Conservation (phyloP, 2,113 vertebrate genomes). For the Siphamia tubifer region DNA sequence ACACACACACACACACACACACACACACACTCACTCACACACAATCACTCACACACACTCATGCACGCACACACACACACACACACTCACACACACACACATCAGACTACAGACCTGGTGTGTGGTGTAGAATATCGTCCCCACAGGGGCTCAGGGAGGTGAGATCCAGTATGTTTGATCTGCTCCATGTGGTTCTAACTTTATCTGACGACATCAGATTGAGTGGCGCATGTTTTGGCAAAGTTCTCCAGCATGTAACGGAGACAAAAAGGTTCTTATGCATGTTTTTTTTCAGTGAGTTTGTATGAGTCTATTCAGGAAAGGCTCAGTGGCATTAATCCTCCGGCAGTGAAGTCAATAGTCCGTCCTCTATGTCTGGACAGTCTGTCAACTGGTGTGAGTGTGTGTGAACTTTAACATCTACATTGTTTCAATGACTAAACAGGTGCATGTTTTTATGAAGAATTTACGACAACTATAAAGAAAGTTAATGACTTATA, state of each 20-base stretch:
- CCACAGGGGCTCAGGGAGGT: slow-evolving; percentile 43
- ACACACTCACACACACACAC: slow-evolving; percentile 51
- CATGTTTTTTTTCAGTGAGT: slow-evolving; percentile 31
- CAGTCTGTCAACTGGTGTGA: slow-evolving; percentile 47
- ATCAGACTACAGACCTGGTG: too few species aligned
- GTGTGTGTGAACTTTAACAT: too few species aligned
- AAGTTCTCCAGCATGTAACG: slow-evolving; percentile 46
- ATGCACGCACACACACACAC: slow-evolving; percentile 47
- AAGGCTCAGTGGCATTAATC: slow-evolving; percentile 67
- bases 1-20: slow-evolving; percentile 48
- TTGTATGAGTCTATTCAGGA: slow-evolving; percentile 53
- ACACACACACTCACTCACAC: slow-evolving; percentile 48
- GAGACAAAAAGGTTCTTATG: slow-evolving; percentile 31
- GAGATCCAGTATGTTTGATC: slow-evolving; percentile 55
- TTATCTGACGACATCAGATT: slow-evolving; percentile 50
- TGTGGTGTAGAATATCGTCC: slow-evolving; percentile 64
- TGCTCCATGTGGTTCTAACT: slow-evolving; percentile 52
- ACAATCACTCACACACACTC: slow-evolving; percentile 48
- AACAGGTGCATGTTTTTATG: too few species aligned
- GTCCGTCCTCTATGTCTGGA: slow-evolving; percentile 47
- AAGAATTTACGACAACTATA: too few species aligned
- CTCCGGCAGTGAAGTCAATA: slow-evolving; percentile 47
- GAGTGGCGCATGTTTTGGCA: slow-evolving; percentile 70
- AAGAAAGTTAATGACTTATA: too few species aligned
- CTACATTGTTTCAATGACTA: too few species aligned